A percentile compares a stretch with the other conserved stretches of the same genome.
Evolutionary conservation across 2,113 vertebrate species (phyloP).

Genomic region (Hippoglossus stenolepis): DNA sequence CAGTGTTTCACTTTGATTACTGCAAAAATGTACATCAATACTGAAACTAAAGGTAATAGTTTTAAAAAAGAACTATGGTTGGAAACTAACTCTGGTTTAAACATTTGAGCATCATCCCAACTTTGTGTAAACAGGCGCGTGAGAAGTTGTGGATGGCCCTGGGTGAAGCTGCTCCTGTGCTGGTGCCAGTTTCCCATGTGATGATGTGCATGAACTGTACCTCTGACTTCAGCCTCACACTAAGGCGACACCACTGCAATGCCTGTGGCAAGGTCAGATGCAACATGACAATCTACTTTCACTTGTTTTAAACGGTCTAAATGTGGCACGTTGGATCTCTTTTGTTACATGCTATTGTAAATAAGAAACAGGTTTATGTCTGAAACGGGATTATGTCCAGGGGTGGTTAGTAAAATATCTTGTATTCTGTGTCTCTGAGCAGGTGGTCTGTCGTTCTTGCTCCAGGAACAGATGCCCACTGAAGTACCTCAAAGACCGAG

Average conservation of each 20-base stretch:
- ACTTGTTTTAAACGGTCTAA: not conserved
- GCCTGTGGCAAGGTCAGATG: slow-evolving; percentile 93
- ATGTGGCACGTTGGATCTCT: not conserved
- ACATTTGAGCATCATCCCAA: not conserved
- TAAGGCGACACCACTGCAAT: slow-evolving; percentile 94
- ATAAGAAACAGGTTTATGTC: not conserved
- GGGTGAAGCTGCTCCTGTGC: slow-evolving; percentile 91
- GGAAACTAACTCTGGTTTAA: too few relatives aligned
- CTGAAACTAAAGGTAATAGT: too few relatives aligned
- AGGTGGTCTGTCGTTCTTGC: slow-evolving; percentile 96
- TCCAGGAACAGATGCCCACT: slow-evolving; percentile 95
- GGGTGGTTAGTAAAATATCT: not conserved
- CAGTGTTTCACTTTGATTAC: too few relatives aligned
- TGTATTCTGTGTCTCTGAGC: slow-evolving; percentile 3
- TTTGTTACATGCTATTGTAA: not conserved
- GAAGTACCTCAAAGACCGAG: slow-evolving; percentile 95
- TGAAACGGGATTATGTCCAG: not conserved
- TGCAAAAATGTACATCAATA: too few relatives aligned
- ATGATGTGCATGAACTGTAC: slow-evolving; percentile 99
- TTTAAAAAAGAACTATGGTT: too few relatives aligned
- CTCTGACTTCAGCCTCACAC: slow-evolving; percentile 93
- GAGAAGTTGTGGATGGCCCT: slow-evolving; percentile 90
- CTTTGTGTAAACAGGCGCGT: slow-evolving; percentile 80
- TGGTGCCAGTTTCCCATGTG: slow-evolving; percentile 92
- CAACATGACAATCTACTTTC: not conserved